Evolutionary conservation across 2,888 invertebrate species (phyloP).

Genomic region (Bibio marci): DNA sequence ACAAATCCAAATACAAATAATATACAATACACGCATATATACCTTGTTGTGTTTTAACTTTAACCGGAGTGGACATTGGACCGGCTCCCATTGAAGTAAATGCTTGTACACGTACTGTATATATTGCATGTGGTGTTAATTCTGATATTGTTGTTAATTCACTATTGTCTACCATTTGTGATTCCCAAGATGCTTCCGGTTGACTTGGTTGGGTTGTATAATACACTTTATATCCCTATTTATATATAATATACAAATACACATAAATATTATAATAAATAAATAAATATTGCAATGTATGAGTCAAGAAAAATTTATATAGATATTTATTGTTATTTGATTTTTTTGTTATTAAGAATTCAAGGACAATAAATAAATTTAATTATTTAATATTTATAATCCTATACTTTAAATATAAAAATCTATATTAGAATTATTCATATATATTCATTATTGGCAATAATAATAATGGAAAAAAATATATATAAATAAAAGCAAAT

Average conservation of each 20-base stretch:
- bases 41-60: constrained; percentile 95
- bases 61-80: constrained; percentile 89
- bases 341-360: too few relatives aligned
- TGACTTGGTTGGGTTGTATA: constrained; percentile 82
- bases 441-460: too few relatives aligned
- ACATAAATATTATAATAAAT: constrained; percentile 1
- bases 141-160: constrained; percentile 85
- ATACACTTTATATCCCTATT: constrained; percentile 91
- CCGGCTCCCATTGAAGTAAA: constrained; percentile 90
- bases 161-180: constrained; percentile 85
- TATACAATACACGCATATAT: too few relatives aligned
- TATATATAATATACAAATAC: too few relatives aligned
- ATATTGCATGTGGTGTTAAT: constrained; percentile 78
- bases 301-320: neutral
- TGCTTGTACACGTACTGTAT: constrained; percentile 86
- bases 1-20: constrained; percentile 9
- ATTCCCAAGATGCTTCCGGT: constrained; percentile 78
- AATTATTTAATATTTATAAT: too few relatives aligned
- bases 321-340: neutral
- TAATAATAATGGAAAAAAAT: constrained; percentile 1
- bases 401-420: too few relatives aligned
- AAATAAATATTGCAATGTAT: too few relatives aligned
- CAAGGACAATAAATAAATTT: too few relatives aligned
- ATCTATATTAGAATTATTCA: too few relatives aligned
- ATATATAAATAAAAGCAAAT: neutral